Conservation (phyloP, 2,797 vertebrate genomes). For the Epinephelus malabaricus region DNA sequence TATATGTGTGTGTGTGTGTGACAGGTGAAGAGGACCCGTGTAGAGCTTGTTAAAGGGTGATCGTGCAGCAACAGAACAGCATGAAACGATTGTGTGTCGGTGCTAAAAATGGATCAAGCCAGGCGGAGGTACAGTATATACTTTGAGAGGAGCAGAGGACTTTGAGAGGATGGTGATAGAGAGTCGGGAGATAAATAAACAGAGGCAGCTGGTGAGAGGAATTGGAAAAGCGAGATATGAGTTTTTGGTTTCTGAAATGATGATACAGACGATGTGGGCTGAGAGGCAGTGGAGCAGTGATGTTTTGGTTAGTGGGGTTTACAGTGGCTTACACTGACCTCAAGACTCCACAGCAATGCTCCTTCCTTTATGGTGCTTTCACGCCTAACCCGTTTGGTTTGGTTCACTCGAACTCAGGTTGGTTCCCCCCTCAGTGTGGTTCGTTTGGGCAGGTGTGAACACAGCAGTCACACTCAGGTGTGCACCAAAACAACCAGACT, state of each 20-base stretch:
- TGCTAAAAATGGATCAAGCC: background rate
- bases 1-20: constrained; percentile 15
- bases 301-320: background rate
- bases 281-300: background rate
- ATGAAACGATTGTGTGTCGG: background rate
- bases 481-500: too few species aligned
- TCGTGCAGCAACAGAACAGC: background rate
- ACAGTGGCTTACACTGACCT: background rate
- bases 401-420: too few species aligned
- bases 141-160: background rate
- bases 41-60: constrained; percentile 6
- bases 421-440: too few species aligned
- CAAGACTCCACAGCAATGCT: too few species aligned
- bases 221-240: background rate
- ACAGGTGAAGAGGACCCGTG: constrained; percentile 19
- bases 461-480: too few species aligned
- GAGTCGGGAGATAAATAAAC: constrained; percentile 23
- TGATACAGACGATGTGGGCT: background rate
- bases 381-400: too few species aligned
- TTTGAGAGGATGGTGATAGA: background rate
- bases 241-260: constrained; percentile 24
- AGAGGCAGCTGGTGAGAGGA: constrained; percentile 32
- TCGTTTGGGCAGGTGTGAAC: too few species aligned
- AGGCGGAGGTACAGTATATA: background rate
- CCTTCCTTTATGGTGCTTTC: too few species aligned